Conservation (phyloP, 2,797 vertebrate genomes). For the Petrocephalus sullivani region DNA sequence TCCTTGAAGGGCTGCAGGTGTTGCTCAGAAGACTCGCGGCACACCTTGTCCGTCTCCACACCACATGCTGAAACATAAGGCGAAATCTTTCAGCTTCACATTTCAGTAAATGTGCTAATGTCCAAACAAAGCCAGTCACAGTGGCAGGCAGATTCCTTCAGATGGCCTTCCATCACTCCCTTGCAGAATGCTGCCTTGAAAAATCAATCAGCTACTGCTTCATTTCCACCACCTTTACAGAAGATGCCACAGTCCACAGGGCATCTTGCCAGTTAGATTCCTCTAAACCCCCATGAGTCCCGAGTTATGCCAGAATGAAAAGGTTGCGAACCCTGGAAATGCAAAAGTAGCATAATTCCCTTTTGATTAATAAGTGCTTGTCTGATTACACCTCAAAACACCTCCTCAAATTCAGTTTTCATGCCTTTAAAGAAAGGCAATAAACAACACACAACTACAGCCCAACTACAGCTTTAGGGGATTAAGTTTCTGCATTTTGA, state of each 20-base stretch:
- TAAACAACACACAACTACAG: background rate
- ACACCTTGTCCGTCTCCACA: constrained; percentile 85
- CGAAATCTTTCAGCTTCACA: background rate
- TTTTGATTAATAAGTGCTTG: background rate
- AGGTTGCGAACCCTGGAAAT: background rate
- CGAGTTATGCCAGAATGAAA: background rate
- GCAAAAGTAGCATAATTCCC: background rate
- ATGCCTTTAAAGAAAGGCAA: background rate
- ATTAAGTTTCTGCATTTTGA: background rate
- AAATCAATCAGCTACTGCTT: background rate
- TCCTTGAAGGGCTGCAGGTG: constrained; percentile 92
- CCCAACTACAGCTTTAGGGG: background rate
- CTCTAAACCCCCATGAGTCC: background rate
- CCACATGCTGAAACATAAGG: constrained; percentile 68
- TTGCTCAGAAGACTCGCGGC: constrained; percentile 77
- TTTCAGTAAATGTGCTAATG: background rate
- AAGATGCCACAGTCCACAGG: background rate
- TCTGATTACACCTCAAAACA: background rate
- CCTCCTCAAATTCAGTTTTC: background rate
- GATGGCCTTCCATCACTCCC: background rate
- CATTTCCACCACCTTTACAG: background rate
- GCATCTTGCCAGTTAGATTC: background rate
- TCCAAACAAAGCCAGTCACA: background rate
- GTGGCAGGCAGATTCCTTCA: background rate
- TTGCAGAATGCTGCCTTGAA: background rate